Percentiles rank a stretch among this genome's conserved stretches.
Evolutionary conservation across 2,888 invertebrate species (phyloP).

Genomic region (Pollenia griseotomentosa): DNA sequence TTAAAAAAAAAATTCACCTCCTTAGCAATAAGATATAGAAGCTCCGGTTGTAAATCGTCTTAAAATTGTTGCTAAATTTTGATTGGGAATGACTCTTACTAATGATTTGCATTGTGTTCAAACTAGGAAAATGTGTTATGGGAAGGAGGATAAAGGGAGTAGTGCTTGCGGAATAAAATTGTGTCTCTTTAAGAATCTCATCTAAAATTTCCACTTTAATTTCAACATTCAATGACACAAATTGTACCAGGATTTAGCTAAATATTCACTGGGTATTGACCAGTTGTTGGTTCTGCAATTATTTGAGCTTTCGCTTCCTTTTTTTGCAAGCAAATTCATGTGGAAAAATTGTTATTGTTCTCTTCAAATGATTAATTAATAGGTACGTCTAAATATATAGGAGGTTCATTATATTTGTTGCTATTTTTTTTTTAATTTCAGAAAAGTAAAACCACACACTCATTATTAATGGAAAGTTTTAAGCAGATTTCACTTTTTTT

Average conservation of each 20-base stretch:
- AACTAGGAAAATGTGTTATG: too few relatives aligned
- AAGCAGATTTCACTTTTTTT: slow-evolving; percentile 24
- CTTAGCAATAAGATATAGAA: too few relatives aligned
- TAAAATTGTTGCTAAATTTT: too few relatives aligned
- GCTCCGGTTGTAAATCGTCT: too few relatives aligned
- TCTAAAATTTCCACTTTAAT: too few relatives aligned
- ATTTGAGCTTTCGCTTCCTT: background rate
- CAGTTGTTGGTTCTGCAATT: slow-evolving; percentile 13
- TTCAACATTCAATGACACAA: too few relatives aligned
- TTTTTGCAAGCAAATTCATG: slow-evolving; percentile 12
- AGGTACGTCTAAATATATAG: background rate
- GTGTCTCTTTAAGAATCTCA: too few relatives aligned
- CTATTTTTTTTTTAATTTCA: slow-evolving; percentile 11
- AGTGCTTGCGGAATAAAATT: too few relatives aligned
- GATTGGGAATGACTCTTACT: too few relatives aligned
- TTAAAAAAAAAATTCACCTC: too few relatives aligned
- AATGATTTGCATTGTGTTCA: too few relatives aligned
- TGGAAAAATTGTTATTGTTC: slow-evolving; percentile 42
- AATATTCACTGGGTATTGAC: slow-evolving; percentile 25
- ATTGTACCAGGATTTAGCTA: background rate
- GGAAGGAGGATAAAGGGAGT: too few relatives aligned
- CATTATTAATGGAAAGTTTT: slow-evolving; percentile 49
- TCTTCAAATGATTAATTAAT: slow-evolving; percentile 41
- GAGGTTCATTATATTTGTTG: background rate
- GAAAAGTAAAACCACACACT: slow-evolving; percentile 21